Conservation (phyloP, 1,140 invertebrate species). For the Drosophila sucinea region DNA sequence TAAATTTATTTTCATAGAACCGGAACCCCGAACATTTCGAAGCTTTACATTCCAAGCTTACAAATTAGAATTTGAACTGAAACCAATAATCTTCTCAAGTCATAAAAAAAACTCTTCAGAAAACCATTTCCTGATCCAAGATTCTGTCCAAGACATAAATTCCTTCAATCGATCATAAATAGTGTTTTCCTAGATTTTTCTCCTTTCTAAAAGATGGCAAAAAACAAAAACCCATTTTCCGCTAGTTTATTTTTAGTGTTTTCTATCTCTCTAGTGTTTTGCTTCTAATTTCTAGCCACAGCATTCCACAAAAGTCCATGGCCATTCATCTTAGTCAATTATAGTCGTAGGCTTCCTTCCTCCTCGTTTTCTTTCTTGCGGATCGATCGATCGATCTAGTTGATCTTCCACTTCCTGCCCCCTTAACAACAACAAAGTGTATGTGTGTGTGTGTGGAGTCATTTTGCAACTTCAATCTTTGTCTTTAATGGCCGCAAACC, state of each 20-base stretch:
- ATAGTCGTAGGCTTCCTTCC: conserved; percentile 16
- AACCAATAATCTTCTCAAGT: too few relatives aligned
- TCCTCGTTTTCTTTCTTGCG: neutral
- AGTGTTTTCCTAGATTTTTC: neutral
- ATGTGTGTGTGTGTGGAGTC: conserved; percentile 5
- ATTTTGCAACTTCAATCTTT: conserved; percentile 14
- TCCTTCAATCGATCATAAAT: neutral
- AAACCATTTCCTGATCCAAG: too few relatives aligned
- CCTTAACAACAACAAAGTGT: conserved; percentile 31
- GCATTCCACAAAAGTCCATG: conserved; percentile 7
- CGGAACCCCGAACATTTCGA: too few relatives aligned
- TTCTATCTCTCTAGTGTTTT: neutral
- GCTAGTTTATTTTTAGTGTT: conserved; percentile 5
- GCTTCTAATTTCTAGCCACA: conserved; percentile 2
- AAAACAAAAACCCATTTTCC: neutral
- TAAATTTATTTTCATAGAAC: too few relatives aligned
- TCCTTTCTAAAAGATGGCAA: neutral
- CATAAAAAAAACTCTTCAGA: too few relatives aligned
- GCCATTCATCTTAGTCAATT: conserved; percentile 48
- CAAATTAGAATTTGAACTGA: too few relatives aligned
- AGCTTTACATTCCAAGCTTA: too few relatives aligned
- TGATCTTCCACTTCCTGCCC: conserved; percentile 37
- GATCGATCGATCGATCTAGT: conserved; percentile 12
- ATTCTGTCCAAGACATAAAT: neutral
- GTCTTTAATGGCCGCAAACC: conserved; percentile 14